Conservation (phyloP, 2,113 vertebrate species). For the Loxodonta africana region DNA sequence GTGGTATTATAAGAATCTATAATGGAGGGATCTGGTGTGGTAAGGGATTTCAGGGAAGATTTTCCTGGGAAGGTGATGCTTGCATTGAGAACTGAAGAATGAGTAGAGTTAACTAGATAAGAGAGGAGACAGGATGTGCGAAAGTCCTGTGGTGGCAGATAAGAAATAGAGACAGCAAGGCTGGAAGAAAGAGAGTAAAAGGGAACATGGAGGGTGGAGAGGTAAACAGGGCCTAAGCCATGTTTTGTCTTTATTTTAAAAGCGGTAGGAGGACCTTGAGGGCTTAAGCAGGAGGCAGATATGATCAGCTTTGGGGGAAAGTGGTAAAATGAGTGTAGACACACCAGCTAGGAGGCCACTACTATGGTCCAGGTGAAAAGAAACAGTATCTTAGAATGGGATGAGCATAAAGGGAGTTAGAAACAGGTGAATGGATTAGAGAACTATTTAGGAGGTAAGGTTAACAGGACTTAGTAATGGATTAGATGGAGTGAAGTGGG, state of each 20-base stretch:
- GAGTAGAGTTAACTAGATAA: constrained; percentile 6
- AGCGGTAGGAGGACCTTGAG: neutral
- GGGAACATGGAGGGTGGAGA: neutral
- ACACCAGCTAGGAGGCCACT: neutral
- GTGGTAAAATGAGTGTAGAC: neutral
- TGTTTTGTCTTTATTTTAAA: constrained; percentile 43
- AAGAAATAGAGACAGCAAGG: neutral
- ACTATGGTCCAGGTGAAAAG: neutral
- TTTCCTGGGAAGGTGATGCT: neutral
- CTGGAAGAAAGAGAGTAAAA: neutral
- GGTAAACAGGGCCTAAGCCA: neutral
- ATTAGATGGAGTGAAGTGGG: neutral
- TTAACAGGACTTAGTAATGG: neutral
- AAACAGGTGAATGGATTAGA: neutral
- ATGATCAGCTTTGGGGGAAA: neutral
- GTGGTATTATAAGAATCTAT: neutral
- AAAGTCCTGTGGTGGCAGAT: neutral
- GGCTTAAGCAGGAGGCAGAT: neutral
- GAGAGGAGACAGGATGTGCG: neutral
- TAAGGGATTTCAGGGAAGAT: constrained; percentile 17
- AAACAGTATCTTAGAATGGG: neutral
- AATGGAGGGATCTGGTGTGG: neutral
- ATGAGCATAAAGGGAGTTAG: neutral
- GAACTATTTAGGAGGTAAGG: neutral
- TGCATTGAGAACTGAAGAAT: neutral